These are phyloP conservation scores for Amazona ochrocephala DNA, from an alignment of 2,797 vertebrate species.

Conservation along the genomic window DNA sequence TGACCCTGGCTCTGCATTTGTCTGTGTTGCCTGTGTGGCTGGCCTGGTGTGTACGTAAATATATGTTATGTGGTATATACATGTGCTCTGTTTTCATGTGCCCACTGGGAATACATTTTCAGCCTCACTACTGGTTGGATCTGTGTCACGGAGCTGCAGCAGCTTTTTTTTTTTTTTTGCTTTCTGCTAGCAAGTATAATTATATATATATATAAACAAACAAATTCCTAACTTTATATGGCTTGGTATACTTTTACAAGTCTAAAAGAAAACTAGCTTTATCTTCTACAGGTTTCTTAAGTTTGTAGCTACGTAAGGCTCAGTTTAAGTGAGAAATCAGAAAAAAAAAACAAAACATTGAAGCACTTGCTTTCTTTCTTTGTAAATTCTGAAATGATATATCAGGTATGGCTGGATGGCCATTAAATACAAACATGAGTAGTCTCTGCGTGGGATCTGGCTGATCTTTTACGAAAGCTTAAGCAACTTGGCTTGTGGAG, in stretches of 20 bases:
- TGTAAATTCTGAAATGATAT: background rate
- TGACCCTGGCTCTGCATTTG: background rate
- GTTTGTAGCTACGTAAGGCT: background rate
- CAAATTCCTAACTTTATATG: background rate
- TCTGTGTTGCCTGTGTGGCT: background rate
- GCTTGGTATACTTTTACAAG: background rate
- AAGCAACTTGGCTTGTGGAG: background rate
- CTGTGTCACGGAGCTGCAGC: background rate
- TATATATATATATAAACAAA: background rate
- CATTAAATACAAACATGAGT: background rate
- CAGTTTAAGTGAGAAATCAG: background rate
- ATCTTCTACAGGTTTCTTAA: background rate
- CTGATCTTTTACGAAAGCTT: background rate
- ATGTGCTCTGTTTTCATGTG: background rate
- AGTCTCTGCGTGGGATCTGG: background rate
- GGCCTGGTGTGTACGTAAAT: background rate
- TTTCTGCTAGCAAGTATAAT: background rate
- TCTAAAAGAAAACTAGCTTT: background rate
- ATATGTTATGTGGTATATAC: background rate
- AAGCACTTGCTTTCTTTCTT: background rate
- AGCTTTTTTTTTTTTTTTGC: background rate
- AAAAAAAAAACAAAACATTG: accelerated
- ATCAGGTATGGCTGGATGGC: background rate
- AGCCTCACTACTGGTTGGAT: background rate
- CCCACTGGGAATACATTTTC: background rate